Conservation (phyloP, 2,888 invertebrate genomes). For the Torymus auratus region DNA sequence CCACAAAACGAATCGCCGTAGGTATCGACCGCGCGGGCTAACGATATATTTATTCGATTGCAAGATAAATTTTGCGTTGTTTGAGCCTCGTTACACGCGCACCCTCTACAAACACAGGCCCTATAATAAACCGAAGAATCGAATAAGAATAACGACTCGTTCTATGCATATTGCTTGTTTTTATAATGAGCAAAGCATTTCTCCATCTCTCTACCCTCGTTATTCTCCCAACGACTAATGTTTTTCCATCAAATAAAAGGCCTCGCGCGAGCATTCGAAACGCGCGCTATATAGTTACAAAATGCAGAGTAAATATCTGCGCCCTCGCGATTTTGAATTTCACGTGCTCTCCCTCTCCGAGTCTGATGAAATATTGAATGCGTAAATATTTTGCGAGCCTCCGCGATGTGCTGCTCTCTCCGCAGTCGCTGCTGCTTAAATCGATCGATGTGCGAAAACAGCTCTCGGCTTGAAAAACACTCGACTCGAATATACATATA, state of each 20-base stretch:
- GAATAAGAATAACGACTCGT: background rate
- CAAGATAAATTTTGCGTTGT: too few relatives aligned
- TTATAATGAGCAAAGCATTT: conserved; percentile 11
- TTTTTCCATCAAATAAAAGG: conserved; percentile 12
- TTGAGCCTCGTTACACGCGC: too few relatives aligned
- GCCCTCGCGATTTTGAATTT: conserved; percentile 46
- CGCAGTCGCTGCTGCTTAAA: conserved; percentile 8
- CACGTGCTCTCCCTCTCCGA: background rate
- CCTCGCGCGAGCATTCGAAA: too few relatives aligned
- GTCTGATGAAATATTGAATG: conserved; percentile 53
- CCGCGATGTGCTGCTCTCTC: background rate
- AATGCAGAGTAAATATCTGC: conserved; percentile 45
- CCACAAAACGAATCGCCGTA: too few relatives aligned
- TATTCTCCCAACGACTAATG: background rate
- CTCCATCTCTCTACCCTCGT: background rate
- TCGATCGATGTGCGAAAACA: conserved; percentile 51
- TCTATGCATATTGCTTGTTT: conserved; percentile 5
- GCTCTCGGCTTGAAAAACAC: conserved; percentile 31
- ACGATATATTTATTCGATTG: too few relatives aligned
- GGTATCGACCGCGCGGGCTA: too few relatives aligned
- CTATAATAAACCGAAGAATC: background rate
- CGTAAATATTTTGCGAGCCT: conserved; percentile 54
- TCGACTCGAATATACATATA: conserved; percentile 38
- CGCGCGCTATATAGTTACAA: conserved; percentile 22
- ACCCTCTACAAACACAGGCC: too few relatives aligned